Evolutionary conservation across 2,113 vertebrate species (phyloP).

Genomic region (Bambusicola thoracicus): DNA sequence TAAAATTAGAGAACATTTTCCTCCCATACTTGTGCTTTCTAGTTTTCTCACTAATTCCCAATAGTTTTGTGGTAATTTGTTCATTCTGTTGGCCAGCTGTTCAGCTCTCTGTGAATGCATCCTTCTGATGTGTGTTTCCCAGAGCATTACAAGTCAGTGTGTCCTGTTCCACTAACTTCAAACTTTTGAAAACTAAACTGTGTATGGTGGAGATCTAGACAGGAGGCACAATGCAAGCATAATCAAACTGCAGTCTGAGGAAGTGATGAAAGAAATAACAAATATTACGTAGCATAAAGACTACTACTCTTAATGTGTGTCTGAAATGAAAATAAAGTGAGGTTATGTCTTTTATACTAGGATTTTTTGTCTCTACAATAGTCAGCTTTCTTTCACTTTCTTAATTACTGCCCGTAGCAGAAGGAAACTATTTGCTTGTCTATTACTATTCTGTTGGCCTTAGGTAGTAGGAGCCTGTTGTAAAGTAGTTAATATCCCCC

Average conservation of each 20-base stretch:
- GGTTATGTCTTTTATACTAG: neutral
- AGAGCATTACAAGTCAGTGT: neutral
- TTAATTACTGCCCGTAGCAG: neutral
- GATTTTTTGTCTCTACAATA: neutral
- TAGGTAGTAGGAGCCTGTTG: neutral
- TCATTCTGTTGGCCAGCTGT: conserved; percentile 47
- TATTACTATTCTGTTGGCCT: neutral
- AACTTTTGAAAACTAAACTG: neutral
- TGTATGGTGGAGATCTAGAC: neutral
- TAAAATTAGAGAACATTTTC: neutral
- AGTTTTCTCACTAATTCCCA: conserved; percentile 39
- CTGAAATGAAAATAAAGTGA: neutral
- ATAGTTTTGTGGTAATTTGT: conserved; percentile 5
- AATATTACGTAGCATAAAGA: neutral
- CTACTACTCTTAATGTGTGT: neutral
- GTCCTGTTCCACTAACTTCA: neutral
- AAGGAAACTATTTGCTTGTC: neutral
- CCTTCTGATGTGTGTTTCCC: neutral
- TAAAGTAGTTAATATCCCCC: neutral
- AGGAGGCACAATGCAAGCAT: neutral
- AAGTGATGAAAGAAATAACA: neutral
- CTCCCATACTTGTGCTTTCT: conserved; percentile 25
- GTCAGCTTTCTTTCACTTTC: neutral
- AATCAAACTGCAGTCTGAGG: neutral
- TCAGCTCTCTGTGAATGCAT: neutral